Conservation (phyloP, 2,888 invertebrate genomes). For the Amblyteles armatorius region DNA sequence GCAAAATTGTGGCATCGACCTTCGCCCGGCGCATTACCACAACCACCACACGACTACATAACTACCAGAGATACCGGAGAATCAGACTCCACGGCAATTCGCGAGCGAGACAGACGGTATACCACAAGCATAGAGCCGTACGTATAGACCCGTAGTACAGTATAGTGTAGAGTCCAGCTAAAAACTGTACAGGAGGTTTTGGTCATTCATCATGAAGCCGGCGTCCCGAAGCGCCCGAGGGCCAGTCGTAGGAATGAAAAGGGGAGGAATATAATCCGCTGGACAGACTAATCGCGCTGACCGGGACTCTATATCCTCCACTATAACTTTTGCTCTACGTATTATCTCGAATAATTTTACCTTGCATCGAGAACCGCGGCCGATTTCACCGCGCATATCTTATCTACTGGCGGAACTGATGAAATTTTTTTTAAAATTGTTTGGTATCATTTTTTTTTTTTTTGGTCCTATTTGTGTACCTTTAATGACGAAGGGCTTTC, state of each 20-base stretch:
- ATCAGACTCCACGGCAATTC: constrained; percentile 51
- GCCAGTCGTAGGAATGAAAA: constrained; percentile 76
- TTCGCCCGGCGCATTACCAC: constrained; percentile 74
- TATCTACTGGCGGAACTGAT: neutral
- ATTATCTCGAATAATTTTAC: constrained; percentile 80
- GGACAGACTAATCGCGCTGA: constrained; percentile 83
- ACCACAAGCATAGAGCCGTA: constrained; percentile 66
- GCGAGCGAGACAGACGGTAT: constrained; percentile 56
- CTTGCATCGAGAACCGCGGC: constrained; percentile 65
- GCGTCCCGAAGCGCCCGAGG: constrained; percentile 79
- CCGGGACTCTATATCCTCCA: constrained; percentile 65
- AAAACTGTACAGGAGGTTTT: constrained; percentile 80
- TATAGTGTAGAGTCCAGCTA: constrained; percentile 64
- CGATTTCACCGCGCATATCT: constrained; percentile 30
- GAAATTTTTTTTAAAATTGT: neutral
- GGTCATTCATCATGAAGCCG: constrained; percentile 82
- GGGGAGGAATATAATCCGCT: constrained; percentile 81
- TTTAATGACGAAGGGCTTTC: neutral
- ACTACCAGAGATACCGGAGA: constrained; percentile 66
- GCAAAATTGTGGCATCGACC: constrained; percentile 83
- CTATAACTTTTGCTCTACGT: constrained; percentile 70
- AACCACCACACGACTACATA: constrained; percentile 63
- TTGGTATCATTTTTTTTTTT: neutral
- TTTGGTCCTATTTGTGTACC: too few species aligned
- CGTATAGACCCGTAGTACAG: neutral